phyloP scores from a whole-genome alignment of 2,888 invertebrate genomes.

The Philereme vetulata region DNA sequence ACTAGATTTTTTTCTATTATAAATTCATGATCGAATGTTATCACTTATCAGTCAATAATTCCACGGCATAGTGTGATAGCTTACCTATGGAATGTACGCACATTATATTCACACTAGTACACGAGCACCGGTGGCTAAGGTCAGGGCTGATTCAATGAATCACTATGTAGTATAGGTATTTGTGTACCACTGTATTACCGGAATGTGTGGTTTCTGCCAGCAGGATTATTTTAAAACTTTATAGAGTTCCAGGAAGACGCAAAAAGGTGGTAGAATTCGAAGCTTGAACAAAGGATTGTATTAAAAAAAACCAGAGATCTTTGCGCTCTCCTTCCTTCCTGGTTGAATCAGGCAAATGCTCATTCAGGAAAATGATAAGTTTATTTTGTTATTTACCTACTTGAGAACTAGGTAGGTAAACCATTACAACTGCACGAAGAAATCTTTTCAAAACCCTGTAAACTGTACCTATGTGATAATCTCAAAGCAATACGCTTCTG shows the following conservation, averaged over 20 bases:
- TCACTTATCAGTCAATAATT: conserved; percentile 14
- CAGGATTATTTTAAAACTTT: conserved; percentile 19
- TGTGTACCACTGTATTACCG: conserved; percentile 5
- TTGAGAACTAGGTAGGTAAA: too few species aligned
- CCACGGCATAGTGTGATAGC: neutral
- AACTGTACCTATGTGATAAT: too few species aligned
- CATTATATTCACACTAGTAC: conserved; percentile 1
- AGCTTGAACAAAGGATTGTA: too few species aligned
- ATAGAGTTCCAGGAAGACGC: neutral
- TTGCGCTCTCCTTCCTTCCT: too few species aligned
- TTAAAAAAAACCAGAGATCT: too few species aligned
- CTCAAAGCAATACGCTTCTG: too few species aligned
- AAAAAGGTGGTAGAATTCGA: too few species aligned
- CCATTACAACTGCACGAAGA: too few species aligned
- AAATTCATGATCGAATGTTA: conserved; percentile 5
- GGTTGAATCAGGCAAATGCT: too few species aligned
- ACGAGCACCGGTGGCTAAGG: conserved; percentile 15
- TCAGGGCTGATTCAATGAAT: conserved; percentile 23
- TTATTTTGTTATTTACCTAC: too few species aligned
- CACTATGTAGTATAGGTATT: conserved; percentile 4
- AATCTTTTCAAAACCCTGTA: too few species aligned
- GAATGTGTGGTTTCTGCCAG: conserved; percentile 21
- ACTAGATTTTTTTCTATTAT: neutral
- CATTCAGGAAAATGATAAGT: too few species aligned
- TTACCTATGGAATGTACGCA: neutral